phyloP scores from a whole-genome alignment of 2,888 invertebrate species.

The Margaritifera margaritifera region DNA sequence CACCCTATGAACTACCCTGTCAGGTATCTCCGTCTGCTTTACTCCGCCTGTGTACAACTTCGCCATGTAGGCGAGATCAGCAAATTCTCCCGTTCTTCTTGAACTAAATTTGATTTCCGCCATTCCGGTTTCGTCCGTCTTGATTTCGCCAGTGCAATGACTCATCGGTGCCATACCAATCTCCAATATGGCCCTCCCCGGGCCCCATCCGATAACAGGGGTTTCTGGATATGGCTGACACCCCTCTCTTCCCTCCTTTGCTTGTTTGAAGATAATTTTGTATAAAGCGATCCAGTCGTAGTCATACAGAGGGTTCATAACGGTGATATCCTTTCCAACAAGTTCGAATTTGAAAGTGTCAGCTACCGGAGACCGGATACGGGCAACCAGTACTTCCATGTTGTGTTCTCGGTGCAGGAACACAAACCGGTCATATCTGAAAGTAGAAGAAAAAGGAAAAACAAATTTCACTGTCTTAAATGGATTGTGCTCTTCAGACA shows the following conservation, averaged over 20 bases:
- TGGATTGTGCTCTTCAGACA: slow-evolving; percentile 10
- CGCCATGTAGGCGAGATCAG: slow-evolving; percentile 36
- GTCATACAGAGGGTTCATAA: slow-evolving; percentile 45
- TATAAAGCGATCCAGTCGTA: slow-evolving; percentile 58
- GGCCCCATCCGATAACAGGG: slow-evolving; percentile 67
- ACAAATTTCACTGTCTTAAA: slow-evolving; percentile 16
- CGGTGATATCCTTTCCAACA: slow-evolving; percentile 55
- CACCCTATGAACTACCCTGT: slow-evolving; percentile 41
- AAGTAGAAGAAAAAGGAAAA: slow-evolving; percentile 1
- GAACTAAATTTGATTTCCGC: slow-evolving; percentile 42
- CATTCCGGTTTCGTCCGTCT: slow-evolving; percentile 37
- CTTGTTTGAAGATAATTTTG: slow-evolving; percentile 46
- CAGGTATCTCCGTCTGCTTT: slow-evolving; percentile 34
- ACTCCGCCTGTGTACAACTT: slow-evolving; percentile 40
- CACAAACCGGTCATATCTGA: slow-evolving; percentile 44
- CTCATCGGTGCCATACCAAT: slow-evolving; percentile 47
- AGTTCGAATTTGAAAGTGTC: slow-evolving; percentile 62
- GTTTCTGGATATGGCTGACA: slow-evolving; percentile 58
- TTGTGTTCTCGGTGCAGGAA: slow-evolving; percentile 51
- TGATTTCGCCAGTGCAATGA: slow-evolving; percentile 45
- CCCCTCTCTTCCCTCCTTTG: slow-evolving; percentile 19
- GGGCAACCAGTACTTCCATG: slow-evolving; percentile 39
- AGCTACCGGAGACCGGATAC: slow-evolving; percentile 46
- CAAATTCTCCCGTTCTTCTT: slow-evolving; percentile 26
- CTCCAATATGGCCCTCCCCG: slow-evolving; percentile 40